Base-by-base conservation (phyloP, 2,888 invertebrate genomes). In the Caenorhabditis parvicauda region DNA sequence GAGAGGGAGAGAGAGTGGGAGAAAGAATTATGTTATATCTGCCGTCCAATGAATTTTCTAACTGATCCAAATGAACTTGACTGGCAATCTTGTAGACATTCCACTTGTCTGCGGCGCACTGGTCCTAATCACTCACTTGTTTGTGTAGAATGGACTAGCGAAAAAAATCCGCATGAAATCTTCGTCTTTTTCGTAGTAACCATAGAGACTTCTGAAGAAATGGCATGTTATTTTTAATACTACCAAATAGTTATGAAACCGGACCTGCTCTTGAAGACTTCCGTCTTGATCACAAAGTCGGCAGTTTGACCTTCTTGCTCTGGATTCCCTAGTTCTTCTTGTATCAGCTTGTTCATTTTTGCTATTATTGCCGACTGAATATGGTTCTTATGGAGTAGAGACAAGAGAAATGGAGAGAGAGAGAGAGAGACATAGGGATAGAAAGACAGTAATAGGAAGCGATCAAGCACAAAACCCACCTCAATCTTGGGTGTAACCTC, bases 141-240 rank as follows among this genome's bases (percentile, higher is more conserved):
- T 38, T 9, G 54, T 43, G 45, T 70, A 57, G 48, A 59, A 61
- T 0, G 74, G 74, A 46, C 70, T 67, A 24, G 63, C 57, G 54
- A 77, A 70, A 48, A 51, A 60, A n/a, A 77, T 67, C 22, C 56
- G 58, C 2, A 70, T 70, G 44, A 77, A 77, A 7, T 70, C 54
- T 45, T 75, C 76, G 28, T 69, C 61, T 12, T 64, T 59, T 0
- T 63, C 54, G 44, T 70, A 61, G 43, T 68, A 77, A 0, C 77
- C 77, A 47, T 77, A 77, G 4, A 77, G 59, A 1, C 59, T 48
- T 45, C 68, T 62, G 53, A 35, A 52, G n/a, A 38, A 38, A 38
- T 17, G 19, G 38, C 14, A 38, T 38, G 14, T 14, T 19, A 38
- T 38, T 19, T 14, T 17, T 19, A 38, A 4, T 38, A 17, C n/a